These are phyloP conservation scores for Mythimna ferrago DNA, from an alignment of 2,888 invertebrate genomes.

Conservation along the genomic window DNA sequence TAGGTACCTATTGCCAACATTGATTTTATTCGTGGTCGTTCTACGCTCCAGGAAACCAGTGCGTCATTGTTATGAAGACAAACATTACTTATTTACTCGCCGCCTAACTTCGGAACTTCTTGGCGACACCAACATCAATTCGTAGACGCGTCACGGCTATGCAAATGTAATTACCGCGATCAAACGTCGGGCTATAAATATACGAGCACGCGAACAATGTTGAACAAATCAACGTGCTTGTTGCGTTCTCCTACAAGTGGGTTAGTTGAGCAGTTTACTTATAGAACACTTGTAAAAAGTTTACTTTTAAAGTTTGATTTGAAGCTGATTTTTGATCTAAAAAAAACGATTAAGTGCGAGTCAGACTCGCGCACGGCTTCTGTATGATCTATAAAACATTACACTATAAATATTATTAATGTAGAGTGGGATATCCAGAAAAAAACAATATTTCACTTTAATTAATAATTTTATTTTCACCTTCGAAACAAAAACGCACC, in stretches of 20 bases:
- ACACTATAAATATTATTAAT: too few relatives aligned
- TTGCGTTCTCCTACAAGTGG: constrained; percentile 8
- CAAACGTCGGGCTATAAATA: constrained; percentile 45
- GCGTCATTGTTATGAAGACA: constrained; percentile 13
- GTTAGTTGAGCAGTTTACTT: constrained; percentile 13
- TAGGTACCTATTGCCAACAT: neutral
- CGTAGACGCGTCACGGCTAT: constrained; percentile 18
- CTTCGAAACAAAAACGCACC: too few relatives aligned
- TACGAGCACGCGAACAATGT: constrained; percentile 24
- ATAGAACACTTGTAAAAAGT: constrained; percentile 14
- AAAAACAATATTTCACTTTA: too few relatives aligned
- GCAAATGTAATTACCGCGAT: constrained; percentile 42
- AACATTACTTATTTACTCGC: constrained; percentile 12
- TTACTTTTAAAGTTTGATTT: too few relatives aligned
- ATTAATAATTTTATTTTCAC: too few relatives aligned
- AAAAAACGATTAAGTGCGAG: too few relatives aligned
- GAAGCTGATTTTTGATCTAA: too few relatives aligned
- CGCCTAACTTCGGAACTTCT: constrained; percentile 3
- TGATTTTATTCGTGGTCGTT: neutral
- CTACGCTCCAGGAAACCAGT: neutral
- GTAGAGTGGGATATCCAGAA: too few relatives aligned
- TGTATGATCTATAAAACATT: too few relatives aligned
- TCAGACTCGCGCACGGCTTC: too few relatives aligned
- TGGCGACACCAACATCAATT: constrained; percentile 12
- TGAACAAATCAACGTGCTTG: constrained; percentile 13